Evolutionary conservation across 2,888 invertebrate species (phyloP), one percentile per base, ranked within the genome.

Genomic region (Athalia rosae): DNA sequence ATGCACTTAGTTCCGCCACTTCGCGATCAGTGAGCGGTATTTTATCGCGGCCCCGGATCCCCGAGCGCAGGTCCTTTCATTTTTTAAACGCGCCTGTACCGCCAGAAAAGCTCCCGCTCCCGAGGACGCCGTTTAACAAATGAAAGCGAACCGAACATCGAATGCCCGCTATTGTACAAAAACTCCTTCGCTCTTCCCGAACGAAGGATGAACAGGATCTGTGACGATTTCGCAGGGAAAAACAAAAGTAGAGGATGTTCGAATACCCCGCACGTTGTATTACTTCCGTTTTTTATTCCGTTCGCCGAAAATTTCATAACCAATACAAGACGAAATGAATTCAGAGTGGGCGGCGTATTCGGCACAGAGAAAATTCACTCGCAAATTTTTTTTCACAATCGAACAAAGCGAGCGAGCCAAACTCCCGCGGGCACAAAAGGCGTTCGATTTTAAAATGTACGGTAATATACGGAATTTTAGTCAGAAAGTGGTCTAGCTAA

Each of bases 1-100:
- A 53, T 67, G 67, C 28, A 45, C 53, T 53, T 53, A 28, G 41
- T 53, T 67, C 28, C 11, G 50, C 28, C 28, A 67, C 41, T 11
- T 7, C 45, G 53, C 28, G 53, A 67, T 67, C 67, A 67, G 41
- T 28, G 53, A 67, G 67, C 53, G 41, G 67, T 67, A 67, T 67
- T 53, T 67, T 53, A 67, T 67, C 28, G 50, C 13, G 7, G 4
- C 13, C n/a, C 28, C 53, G 28, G 50, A 67, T 41, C 67, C 53
- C 11, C 50, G 5, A 67, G 28, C 41, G 41, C 53, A 50, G 28
- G 53, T n/a, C 41, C 67, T 50, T 67, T 67, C 28, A 53, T 67
- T 48, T 53, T 67, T 53, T 50, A 67, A 15, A 15, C 5, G 66
- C 66, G 47, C 48, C 48, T 28, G 28, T 28, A 28, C 28, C 28